These are phyloP conservation scores for Crossoptilon crossoptilon DNA, from an alignment of 2,797 vertebrate species.

Conservation along the genomic window DNA sequence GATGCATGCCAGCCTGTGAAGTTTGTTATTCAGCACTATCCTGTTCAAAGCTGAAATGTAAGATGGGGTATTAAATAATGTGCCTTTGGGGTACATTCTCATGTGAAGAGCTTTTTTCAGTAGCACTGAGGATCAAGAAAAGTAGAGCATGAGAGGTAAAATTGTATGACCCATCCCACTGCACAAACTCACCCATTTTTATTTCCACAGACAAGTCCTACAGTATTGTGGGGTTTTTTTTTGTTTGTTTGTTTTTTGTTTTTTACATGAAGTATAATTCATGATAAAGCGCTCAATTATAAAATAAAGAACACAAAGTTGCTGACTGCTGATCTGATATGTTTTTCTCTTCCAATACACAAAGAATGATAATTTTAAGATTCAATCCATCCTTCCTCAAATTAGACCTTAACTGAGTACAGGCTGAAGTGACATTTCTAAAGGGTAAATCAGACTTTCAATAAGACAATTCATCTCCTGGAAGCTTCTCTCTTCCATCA, in stretches of 20 bases:
- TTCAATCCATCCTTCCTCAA: background rate
- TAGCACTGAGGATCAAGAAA: background rate
- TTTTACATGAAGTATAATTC: background rate
- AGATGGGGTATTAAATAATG: background rate
- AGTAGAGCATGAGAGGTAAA: background rate
- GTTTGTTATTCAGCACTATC: background rate
- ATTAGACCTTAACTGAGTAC: background rate
- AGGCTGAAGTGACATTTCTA: background rate
- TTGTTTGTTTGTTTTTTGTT: too few relatives aligned
- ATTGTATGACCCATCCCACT: background rate
- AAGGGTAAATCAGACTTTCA: background rate
- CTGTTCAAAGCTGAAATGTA: background rate
- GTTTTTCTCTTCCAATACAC: background rate
- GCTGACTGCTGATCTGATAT: background rate
- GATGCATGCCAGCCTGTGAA: background rate
- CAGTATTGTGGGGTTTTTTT: too few relatives aligned
- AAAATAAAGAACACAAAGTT: background rate
- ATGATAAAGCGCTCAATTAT: background rate
- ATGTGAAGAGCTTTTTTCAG: background rate
- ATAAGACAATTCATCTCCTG: fast-evolving
- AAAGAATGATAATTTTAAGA: background rate
- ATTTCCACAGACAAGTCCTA: background rate
- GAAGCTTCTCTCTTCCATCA: background rate
- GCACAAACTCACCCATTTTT: background rate
- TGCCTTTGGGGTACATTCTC: too few relatives aligned